Evolutionary conservation across 2,888 invertebrate genomes (phyloP).

Genomic region (Rhamphomyia laevipes): DNA sequence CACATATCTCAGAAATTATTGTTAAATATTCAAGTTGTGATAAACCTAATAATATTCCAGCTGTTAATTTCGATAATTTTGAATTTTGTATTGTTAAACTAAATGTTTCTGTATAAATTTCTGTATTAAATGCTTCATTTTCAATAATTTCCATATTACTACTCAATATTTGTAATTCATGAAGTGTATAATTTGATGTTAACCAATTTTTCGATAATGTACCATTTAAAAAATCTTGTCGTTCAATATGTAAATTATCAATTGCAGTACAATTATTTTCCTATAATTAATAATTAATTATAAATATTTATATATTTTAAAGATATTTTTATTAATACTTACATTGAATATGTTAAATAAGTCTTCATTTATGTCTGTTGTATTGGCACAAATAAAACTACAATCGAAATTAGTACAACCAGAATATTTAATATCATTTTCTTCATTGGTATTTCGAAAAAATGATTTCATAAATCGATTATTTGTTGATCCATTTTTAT

Average conservation of each 20-base stretch:
- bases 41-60: slow-evolving; percentile 25
- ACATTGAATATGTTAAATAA: slow-evolving; percentile 13
- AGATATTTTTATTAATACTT: slow-evolving; percentile 7
- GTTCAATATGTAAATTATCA: slow-evolving; percentile 15
- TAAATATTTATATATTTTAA: not conserved
- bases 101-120: slow-evolving; percentile 21
- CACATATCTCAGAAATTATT: slow-evolving; percentile 17
- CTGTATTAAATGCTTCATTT: slow-evolving; percentile 24
- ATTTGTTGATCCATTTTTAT: too few species aligned
- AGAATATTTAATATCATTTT: not conserved
- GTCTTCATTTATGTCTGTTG: slow-evolving; percentile 9
- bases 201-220: slow-evolving; percentile 18
- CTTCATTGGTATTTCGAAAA: not conserved
- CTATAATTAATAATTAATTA: slow-evolving; percentile 10
- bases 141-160: slow-evolving; percentile 18
- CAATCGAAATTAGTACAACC: slow-evolving; percentile 14
- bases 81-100: slow-evolving; percentile 17
- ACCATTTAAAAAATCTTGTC: slow-evolving; percentile 15
- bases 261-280: slow-evolving; percentile 11
- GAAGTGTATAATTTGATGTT: slow-evolving; percentile 12
- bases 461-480: too few species aligned
- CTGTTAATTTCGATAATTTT: slow-evolving; percentile 17
- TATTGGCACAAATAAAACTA: slow-evolving; percentile 14
- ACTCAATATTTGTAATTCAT: slow-evolving; percentile 17
- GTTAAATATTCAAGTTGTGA: slow-evolving; percentile 21